Evolutionary conservation across 2,113 vertebrate species (phyloP).

Genomic region (Nestor notabilis): DNA sequence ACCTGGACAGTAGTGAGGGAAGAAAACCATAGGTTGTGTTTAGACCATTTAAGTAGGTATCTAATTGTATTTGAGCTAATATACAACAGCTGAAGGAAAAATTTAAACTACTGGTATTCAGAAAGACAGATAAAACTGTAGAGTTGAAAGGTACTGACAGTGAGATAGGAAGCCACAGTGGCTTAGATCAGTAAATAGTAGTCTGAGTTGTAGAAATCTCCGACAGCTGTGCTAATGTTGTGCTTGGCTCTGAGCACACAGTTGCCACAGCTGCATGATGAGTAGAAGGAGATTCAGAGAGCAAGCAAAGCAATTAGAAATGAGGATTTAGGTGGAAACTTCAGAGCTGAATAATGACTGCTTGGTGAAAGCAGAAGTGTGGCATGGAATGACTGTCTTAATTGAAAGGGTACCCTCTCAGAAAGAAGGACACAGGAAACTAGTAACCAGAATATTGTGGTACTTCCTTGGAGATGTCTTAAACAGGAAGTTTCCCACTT

Average conservation of each 20-base stretch:
- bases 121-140: not conserved
- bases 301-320: not conserved
- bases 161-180: not conserved
- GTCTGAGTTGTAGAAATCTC: not conserved
- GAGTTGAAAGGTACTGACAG: not conserved
- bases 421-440: not conserved
- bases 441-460: rapidly evolving
- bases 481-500: not conserved
- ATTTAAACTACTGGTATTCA: not conserved
- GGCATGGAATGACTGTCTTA: not conserved
- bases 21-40: not conserved
- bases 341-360: not conserved
- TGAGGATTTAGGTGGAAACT: not conserved
- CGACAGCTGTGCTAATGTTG: not conserved
- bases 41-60: not conserved
- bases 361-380: not conserved
- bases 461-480: not conserved
- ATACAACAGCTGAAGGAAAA: not conserved
- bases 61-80: not conserved
- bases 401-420: not conserved
- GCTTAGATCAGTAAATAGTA: not conserved
- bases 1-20: not conserved
- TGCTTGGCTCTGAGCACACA: not conserved
- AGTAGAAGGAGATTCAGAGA: not conserved
- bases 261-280: not conserved